Evolutionary conservation across 2,113 vertebrate genomes (phyloP).

Genomic region (Ancistrus triradiatus): DNA sequence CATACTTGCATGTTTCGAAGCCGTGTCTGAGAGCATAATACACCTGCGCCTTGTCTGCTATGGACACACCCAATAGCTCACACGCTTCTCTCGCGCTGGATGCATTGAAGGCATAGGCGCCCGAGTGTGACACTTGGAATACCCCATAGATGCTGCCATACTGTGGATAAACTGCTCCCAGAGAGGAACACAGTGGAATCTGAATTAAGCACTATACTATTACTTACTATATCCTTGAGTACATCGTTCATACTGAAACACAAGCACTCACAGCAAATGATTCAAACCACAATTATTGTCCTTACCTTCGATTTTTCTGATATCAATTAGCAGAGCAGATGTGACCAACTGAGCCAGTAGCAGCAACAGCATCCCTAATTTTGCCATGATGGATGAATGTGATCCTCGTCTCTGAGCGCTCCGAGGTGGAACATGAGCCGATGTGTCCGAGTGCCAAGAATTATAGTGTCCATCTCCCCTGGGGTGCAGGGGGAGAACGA

Average conservation of each 20-base stretch:
- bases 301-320: conserved; percentile 14
- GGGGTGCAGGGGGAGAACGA: conserved; percentile 35
- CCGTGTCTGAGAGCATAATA: conserved; percentile 62
- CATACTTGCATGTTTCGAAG: conserved; percentile 87
- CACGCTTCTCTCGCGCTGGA: conserved; percentile 72
- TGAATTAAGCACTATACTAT: too few species aligned
- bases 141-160: conserved; percentile 73
- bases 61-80: conserved; percentile 56
- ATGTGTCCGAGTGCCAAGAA: conserved; percentile 44
- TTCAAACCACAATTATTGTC: not conserved
- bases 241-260: too few species aligned
- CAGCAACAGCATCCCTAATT: conserved; percentile 39
- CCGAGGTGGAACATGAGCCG: conserved; percentile 27
- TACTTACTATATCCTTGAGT: too few species aligned
- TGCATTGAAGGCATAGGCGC: conserved; percentile 61
- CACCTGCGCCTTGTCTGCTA: conserved; percentile 76
- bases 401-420: conserved; percentile 23
- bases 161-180: conserved; percentile 52
- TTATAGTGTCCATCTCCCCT: conserved; percentile 57
- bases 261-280: too few species aligned
- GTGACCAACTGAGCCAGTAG: conserved; percentile 32
- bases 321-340: conserved; percentile 22
- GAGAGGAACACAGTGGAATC: not conserved
- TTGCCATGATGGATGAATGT: conserved; percentile 45
- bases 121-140: conserved; percentile 51